phyloP scores from a whole-genome alignment of 2,797 vertebrate genomes.

The Mus spretus region DNA sequence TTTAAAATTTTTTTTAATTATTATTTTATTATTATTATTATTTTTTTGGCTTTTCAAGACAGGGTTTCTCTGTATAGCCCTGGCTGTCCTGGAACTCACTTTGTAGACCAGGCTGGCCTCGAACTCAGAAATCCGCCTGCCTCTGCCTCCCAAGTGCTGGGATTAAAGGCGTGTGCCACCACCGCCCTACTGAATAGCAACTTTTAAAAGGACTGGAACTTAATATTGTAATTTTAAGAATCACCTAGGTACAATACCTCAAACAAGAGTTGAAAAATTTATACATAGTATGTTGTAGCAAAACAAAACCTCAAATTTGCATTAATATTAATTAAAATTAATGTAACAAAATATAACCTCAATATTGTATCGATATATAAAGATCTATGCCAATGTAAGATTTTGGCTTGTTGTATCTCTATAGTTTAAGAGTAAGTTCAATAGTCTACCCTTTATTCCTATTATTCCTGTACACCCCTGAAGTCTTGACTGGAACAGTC shows the following conservation, averaged over 20 bases:
- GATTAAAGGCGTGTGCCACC: too few species aligned
- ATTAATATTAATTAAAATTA: too few species aligned
- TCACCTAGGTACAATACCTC: too few species aligned
- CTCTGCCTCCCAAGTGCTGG: too few species aligned
- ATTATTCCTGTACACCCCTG: not conserved
- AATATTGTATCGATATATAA: not conserved
- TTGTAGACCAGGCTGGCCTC: too few species aligned
- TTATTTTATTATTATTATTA: too few species aligned
- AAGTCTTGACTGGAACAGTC: not conserved
- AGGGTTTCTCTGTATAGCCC: too few species aligned
- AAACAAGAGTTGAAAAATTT: not conserved
- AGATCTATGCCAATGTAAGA: not conserved
- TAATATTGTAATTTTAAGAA: not conserved
- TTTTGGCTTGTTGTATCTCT: not conserved
- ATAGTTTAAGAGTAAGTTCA: not conserved
- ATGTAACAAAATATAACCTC: too few species aligned
- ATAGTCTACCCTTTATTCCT: not conserved
- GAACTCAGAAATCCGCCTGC: too few species aligned
- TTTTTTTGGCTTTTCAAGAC: too few species aligned
- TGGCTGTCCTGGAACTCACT: too few species aligned
- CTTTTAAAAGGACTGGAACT: not conserved
- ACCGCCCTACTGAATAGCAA: not conserved
- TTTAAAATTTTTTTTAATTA: not conserved
- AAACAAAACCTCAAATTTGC: not conserved
- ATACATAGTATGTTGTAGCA: not conserved